Conservation (phyloP, 2,113 vertebrate genomes). For the Thomomys bottae region DNA sequence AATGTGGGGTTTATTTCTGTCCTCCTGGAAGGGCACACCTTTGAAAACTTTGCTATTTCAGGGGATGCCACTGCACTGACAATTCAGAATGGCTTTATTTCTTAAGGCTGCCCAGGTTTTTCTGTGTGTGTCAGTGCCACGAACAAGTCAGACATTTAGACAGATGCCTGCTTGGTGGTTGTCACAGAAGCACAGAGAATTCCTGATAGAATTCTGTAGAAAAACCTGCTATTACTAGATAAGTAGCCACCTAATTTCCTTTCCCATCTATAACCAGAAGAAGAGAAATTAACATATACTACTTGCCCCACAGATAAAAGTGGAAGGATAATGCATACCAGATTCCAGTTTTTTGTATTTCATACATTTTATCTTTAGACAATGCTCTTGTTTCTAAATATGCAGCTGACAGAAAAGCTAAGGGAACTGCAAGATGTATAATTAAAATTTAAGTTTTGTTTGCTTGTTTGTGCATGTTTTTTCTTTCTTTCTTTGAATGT, state of each 20-base stretch:
- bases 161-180: not conserved
- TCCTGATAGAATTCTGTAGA: not conserved
- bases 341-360: not conserved
- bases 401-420: not conserved
- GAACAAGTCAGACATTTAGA: not conserved
- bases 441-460: not conserved
- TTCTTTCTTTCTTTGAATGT: no score
- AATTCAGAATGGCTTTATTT: not conserved
- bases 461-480: no score
- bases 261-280: not conserved
- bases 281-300: not conserved
- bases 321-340: not conserved
- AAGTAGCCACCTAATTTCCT: not conserved
- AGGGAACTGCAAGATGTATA: not conserved
- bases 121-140: not conserved
- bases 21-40: slow-evolving; percentile 72
- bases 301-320: not conserved
- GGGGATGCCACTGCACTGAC: no score
- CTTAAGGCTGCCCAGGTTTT: not conserved
- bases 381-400: fast-evolving
- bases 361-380: not conserved
- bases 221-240: not conserved
- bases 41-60: not conserved
- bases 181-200: not conserved
- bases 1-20: slow-evolving; percentile 63